phyloP scores from a whole-genome alignment of 2,888 invertebrate genomes.

The Cephus runcator region DNA sequence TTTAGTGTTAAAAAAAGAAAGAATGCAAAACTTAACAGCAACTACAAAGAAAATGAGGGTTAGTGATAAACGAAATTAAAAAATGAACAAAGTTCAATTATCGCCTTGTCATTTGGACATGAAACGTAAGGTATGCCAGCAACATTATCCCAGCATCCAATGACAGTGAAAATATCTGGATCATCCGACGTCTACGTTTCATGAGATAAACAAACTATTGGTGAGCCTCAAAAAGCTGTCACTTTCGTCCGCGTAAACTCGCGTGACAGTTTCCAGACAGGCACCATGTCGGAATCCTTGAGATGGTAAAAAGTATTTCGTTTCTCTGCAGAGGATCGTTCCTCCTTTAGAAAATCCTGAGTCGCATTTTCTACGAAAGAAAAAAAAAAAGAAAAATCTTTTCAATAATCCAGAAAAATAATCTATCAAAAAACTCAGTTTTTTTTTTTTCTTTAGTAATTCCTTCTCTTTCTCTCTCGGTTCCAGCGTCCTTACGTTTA shows the following conservation, averaged over 20 bases:
- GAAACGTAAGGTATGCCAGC: background rate
- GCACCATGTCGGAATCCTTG: slow-evolving; percentile 8
- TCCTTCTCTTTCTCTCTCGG: background rate
- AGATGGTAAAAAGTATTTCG: background rate
- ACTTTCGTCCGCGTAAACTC: slow-evolving; percentile 13
- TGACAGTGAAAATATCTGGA: background rate
- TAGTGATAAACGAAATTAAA: background rate
- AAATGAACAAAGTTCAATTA: background rate
- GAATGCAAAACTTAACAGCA: background rate
- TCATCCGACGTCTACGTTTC: slow-evolving; percentile 9
- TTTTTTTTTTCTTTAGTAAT: background rate
- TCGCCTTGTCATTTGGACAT: background rate
- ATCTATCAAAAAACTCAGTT: background rate
- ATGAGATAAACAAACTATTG: slow-evolving; percentile 20
- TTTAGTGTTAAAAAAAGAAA: too few relatives aligned
- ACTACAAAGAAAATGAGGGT: background rate
- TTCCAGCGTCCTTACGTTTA: background rate
- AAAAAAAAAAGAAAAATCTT: background rate
- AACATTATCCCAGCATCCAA: background rate
- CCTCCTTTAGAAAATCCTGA: background rate
- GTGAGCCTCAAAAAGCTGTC: slow-evolving; percentile 15
- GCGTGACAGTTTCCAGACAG: slow-evolving; percentile 15
- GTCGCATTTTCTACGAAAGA: background rate
- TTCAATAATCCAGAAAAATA: background rate
- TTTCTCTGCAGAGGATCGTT: background rate